Base-by-base conservation (phyloP, 1,140 invertebrate species). In the Brachionus rubens region DNA sequence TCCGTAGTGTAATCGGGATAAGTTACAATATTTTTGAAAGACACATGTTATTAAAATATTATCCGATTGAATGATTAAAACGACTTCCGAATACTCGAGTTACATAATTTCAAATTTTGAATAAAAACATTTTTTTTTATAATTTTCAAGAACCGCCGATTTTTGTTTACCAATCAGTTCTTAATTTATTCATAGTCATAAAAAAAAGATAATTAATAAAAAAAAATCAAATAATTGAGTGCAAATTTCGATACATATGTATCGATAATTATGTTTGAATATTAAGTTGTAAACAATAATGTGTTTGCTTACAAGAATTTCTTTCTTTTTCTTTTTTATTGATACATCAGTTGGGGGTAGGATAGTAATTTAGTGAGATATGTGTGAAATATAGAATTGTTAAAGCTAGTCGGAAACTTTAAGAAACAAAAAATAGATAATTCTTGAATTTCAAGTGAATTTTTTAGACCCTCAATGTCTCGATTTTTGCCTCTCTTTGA, bases 201-300 rank as follows among this genome's bases (percentile, higher is more conserved):
- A 24, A 50, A 21, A 54, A 10, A 26, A 26, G 14, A 9, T 21
- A 30, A 9, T 36, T 36, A 30, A 40, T 40, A 59, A 59, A 33
- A 33, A 59, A n/a, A 36, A 59, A 36, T 19, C n/a, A 59, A 19
- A 48, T 16, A 59, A 59, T 59, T 59, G 54, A 59, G 54, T 59
- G 54, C 54, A 59, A 59, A 59, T 59, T 59, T 59, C 1, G 26
- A 16, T 48, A 33, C 19, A 16, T 36, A n/a, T 59, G 54, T 5
- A 36, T 59, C 30, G 54, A 59, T 59, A 59, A 59, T 59, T 59
- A 59, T 59, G 54, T 59, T 59, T 40, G 3, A 59, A 33, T 33
- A 33, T 59, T 33, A n/a, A n/a, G n/a, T n/a, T n/a, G n/a, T n/a
- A n/a, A n/a, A n/a, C n/a, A n/a, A n/a, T n/a, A n/a, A n/a, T n/a